Conservation (phyloP, 2,888 invertebrate species). For the Suillia variegata region DNA sequence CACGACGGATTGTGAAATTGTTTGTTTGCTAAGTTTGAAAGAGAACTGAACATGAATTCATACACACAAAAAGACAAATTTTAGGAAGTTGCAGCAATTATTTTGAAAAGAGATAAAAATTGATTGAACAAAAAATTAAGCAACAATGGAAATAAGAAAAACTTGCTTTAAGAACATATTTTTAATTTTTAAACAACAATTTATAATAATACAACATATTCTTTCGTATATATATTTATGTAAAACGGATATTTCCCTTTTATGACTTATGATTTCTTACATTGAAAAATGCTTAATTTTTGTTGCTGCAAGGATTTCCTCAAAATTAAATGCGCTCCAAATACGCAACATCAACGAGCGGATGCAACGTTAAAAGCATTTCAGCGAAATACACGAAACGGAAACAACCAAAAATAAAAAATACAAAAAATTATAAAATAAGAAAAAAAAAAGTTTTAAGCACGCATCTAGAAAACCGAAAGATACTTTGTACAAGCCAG, state of each 20-base stretch:
- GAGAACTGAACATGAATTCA: background rate
- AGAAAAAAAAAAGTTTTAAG: constrained; percentile 12
- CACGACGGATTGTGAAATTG: too few species aligned
- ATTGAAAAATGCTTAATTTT: too few species aligned
- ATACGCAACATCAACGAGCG: constrained; percentile 34
- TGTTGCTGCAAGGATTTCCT: constrained; percentile 12
- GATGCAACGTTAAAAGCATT: constrained; percentile 53
- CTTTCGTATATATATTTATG: too few species aligned
- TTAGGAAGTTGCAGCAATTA: background rate
- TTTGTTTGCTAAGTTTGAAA: too few species aligned
- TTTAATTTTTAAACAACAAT: too few species aligned
- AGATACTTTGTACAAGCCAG: background rate
- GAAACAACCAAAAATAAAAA: constrained; percentile 40
- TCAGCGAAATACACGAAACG: constrained; percentile 52
- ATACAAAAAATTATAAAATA: background rate
- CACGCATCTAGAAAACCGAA: constrained; percentile 12
- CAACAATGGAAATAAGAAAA: background rate
- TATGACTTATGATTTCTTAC: too few species aligned
- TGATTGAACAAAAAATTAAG: background rate
- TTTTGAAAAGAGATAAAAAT: background rate
- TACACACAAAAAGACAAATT: too few species aligned
- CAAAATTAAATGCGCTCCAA: constrained; percentile 39
- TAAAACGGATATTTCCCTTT: too few species aligned
- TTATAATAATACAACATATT: too few species aligned
- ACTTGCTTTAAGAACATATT: too few species aligned